These are phyloP conservation scores for Drosophila kokeensis DNA, from an alignment of 2,888 invertebrate species.

Conservation along the genomic window DNA sequence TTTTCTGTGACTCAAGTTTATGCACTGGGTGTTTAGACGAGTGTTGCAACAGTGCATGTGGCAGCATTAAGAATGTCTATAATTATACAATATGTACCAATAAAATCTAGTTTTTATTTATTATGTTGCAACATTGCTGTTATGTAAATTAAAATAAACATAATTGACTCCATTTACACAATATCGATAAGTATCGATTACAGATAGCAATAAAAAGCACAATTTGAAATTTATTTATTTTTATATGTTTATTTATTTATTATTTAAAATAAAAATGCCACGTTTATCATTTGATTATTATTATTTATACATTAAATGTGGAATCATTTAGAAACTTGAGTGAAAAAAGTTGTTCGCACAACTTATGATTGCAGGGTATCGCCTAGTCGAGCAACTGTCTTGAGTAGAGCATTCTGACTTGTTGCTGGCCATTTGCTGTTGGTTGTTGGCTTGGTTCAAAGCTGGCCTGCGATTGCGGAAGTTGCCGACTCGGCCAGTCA, in stretches of 20 bases:
- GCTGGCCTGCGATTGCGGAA: constrained; percentile 31
- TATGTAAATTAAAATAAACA: neutral
- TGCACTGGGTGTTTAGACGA: neutral
- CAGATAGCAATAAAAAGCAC: rapidly evolving
- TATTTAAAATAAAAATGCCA: too few relatives aligned
- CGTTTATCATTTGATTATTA: too few relatives aligned
- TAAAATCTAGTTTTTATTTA: neutral
- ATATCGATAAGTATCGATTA: neutral
- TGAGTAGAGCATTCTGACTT: neutral
- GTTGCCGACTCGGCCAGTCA: constrained; percentile 22
- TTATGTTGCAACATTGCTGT: neutral
- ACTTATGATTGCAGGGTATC: neutral
- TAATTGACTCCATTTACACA: neutral
- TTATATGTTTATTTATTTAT: too few relatives aligned
- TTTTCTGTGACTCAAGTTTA: neutral
- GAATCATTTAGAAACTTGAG: too few relatives aligned
- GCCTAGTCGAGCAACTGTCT: neutral
- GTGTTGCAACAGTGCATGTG: neutral
- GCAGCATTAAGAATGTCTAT: neutral
- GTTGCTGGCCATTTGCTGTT: neutral
- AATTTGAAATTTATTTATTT: neutral
- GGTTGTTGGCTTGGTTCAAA: constrained; percentile 7
- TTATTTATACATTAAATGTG: too few relatives aligned
- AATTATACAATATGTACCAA: neutral
- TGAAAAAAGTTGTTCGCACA: too few relatives aligned